Conservation (phyloP, 2,797 vertebrate species). For the Furcifer pardalis region DNA sequence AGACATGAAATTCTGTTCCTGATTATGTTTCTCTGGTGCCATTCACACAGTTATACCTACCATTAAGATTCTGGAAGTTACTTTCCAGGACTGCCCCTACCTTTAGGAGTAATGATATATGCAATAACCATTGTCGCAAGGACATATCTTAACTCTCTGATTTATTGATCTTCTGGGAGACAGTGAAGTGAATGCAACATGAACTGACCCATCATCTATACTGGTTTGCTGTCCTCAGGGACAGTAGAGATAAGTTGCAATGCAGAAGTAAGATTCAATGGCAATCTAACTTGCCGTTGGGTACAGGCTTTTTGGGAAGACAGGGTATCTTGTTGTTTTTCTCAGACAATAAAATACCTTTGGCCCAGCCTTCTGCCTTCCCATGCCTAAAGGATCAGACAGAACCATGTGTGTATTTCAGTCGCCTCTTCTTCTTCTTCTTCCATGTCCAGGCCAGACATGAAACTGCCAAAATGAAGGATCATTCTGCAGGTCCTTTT, state of each 20-base stretch:
- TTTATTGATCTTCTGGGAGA: background rate
- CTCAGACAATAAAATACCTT: background rate
- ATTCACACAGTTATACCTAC: background rate
- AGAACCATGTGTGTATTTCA: no score
- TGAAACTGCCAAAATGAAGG: no score
- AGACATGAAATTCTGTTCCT: background rate
- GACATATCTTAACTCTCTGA: no score
- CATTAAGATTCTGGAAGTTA: background rate
- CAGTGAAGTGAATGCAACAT: background rate
- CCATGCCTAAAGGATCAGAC: background rate
- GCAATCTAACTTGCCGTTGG: background rate
- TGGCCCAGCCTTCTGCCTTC: background rate
- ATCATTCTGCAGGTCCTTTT: no score
- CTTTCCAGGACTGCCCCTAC: background rate
- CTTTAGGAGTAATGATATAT: background rate
- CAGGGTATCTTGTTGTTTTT: background rate
- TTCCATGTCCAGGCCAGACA: no score
- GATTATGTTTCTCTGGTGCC: background rate
- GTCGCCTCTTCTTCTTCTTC: no score
- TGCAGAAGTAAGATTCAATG: background rate
- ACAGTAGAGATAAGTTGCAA: no score
- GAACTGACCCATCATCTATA: background rate
- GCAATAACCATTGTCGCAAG: no score
- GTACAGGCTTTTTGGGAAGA: background rate
- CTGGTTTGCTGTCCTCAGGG: background rate